A percentile compares a stretch with the other conserved stretches of the same genome.
phyloP scores from a whole-genome alignment of 2,888 invertebrate species.

The Conops quadrifasciatus region DNA sequence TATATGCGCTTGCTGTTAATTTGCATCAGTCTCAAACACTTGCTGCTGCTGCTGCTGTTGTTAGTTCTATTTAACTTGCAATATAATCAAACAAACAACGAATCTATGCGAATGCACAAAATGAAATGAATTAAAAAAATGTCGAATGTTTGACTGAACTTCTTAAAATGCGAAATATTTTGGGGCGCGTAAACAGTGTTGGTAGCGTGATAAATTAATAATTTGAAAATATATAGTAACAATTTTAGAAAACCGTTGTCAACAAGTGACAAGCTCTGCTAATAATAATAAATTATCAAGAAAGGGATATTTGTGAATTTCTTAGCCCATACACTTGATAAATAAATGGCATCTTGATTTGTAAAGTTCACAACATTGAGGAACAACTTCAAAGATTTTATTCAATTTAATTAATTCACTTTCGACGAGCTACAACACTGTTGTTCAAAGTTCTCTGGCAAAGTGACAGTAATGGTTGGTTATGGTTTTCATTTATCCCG shows the following conservation, averaged over 20 bases:
- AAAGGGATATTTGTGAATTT: too few species aligned
- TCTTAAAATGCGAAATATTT: conserved; percentile 31
- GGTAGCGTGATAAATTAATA: background rate
- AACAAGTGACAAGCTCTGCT: too few species aligned
- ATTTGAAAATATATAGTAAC: background rate
- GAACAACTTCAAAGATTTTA: too few species aligned
- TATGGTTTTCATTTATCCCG: background rate
- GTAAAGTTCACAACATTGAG: too few species aligned
- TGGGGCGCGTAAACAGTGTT: conserved; percentile 13
- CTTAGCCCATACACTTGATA: too few species aligned
- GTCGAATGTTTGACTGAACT: conserved; percentile 30
- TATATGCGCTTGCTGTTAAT: background rate
- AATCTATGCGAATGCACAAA: conserved; percentile 13
- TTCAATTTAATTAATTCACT: background rate
- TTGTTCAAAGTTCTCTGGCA: conserved; percentile 7
- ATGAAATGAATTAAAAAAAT: conserved; percentile 17
- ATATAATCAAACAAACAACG: background rate
- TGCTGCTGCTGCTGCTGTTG: background rate
- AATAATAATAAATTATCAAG: too few species aligned
- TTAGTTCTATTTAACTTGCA: background rate
- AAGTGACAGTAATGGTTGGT: background rate
- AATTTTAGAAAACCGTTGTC: too few species aligned
- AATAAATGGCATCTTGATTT: too few species aligned
- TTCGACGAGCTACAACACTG: conserved; percentile 7
- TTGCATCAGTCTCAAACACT: background rate